These are phyloP conservation scores for Pedetes capensis DNA, from an alignment of 2,113 vertebrate species.

Conservation along the genomic window DNA sequence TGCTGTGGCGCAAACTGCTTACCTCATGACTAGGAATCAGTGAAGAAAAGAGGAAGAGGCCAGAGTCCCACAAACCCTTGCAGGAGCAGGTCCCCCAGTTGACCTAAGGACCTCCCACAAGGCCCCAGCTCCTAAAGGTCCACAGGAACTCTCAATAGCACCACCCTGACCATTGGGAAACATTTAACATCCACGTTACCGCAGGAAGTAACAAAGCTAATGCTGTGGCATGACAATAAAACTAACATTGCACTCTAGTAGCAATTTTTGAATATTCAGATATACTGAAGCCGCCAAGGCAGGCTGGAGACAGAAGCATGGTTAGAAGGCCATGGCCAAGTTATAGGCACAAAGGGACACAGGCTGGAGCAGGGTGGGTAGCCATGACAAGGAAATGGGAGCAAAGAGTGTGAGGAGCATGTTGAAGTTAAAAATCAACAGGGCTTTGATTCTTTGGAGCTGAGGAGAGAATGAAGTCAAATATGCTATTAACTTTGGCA, in stretches of 20 bases:
- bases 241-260: background rate
- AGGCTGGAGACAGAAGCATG: background rate
- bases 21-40: background rate
- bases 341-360: background rate
- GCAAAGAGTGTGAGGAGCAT: background rate
- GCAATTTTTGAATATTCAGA: background rate
- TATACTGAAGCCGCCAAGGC: fast-evolving
- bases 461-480: conserved; percentile 52
- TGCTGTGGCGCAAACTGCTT: background rate
- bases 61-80: background rate
- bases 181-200: background rate
- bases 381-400: background rate
- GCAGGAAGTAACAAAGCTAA: background rate
- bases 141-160: background rate
- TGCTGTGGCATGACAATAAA: background rate
- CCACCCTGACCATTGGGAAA: background rate
- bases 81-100: fast-evolving
- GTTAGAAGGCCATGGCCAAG: background rate
- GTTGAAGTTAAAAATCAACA: background rate
- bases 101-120: background rate
- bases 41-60: background rate
- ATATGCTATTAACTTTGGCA: conserved; percentile 51
- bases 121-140: background rate
- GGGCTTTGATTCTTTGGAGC: conserved; percentile 31
- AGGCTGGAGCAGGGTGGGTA: too few relatives aligned